Evolutionary conservation across 2,113 vertebrate genomes (phyloP).

Genomic region (Drymodes brunneopygia): DNA sequence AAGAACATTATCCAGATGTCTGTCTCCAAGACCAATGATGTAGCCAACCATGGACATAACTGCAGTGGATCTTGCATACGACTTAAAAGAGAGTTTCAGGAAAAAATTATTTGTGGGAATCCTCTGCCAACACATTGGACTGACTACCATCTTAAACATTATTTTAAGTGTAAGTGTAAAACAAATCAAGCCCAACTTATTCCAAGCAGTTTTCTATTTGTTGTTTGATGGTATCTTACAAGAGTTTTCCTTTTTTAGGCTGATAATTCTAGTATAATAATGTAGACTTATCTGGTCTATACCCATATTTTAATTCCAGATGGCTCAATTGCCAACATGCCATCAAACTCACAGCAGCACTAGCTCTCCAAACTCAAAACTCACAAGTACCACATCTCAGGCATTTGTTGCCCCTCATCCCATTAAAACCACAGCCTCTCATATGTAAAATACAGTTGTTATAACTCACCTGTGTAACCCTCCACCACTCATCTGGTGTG

Average conservation of each 20-base stretch:
- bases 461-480: slow-evolving; percentile 89
- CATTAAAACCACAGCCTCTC: not conserved
- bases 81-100: slow-evolving; percentile 75
- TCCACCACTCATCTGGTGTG: slow-evolving; percentile 97
- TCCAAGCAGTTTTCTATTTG: slow-evolving; percentile 3
- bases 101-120: slow-evolving; percentile 62
- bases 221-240: not conserved
- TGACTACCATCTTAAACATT: slow-evolving; percentile 34
- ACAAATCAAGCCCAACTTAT: slow-evolving; percentile 11
- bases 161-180: not conserved
- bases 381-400: not conserved
- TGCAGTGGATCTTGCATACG: slow-evolving; percentile 94
- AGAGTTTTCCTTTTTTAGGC: not conserved
- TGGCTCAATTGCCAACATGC: not conserved
- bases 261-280: not conserved
- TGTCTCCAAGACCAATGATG: slow-evolving; percentile 97
- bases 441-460: not conserved
- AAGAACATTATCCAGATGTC: slow-evolving; percentile 97
- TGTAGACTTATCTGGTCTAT: not conserved
- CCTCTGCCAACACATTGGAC: slow-evolving; percentile 42
- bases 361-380: not conserved
- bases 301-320: not conserved
- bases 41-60: slow-evolving; percentile 99
- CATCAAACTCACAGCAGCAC: not conserved
- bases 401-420: not conserved